These are phyloP conservation scores for Melanogrammus aeglefinus DNA, from an alignment of 2,797 vertebrate genomes.

Conservation along the genomic window DNA sequence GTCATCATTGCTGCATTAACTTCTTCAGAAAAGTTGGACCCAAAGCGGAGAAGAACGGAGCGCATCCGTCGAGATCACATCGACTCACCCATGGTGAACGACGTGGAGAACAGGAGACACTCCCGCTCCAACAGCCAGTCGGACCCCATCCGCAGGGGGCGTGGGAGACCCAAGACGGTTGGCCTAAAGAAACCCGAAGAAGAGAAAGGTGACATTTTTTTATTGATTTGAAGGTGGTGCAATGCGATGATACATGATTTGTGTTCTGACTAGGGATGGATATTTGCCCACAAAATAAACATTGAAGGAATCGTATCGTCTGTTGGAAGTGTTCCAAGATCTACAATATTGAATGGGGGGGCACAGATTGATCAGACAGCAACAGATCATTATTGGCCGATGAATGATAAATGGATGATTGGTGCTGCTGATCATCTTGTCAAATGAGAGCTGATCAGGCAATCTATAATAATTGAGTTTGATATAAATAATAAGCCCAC, in stretches of 20 bases:
- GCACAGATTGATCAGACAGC: too few relatives aligned
- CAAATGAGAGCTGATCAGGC: too few relatives aligned
- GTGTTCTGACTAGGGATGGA: neutral
- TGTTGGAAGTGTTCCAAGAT: neutral
- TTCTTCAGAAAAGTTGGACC: conserved; percentile 84
- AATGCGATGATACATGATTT: neutral
- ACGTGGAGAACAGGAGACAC: conserved; percentile 88
- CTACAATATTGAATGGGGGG: neutral
- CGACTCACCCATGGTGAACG: conserved; percentile 82
- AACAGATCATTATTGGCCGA: neutral
- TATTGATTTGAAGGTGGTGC: neutral
- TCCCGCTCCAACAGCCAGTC: conserved; percentile 91
- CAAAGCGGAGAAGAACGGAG: conserved; percentile 91
- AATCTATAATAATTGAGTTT: too few relatives aligned
- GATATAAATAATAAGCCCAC: too few relatives aligned
- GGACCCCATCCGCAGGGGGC: conserved; percentile 88
- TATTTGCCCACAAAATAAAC: neutral
- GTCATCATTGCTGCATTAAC: neutral
- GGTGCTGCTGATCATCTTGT: neutral
- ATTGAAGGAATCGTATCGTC: neutral
- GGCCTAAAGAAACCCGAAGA: conserved; percentile 93
- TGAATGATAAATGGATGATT: neutral
- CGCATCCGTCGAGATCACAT: conserved; percentile 89
- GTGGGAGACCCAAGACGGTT: conserved; percentile 89
- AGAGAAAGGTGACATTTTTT: conserved; percentile 84